Base-by-base conservation (phyloP, 2,113 vertebrate species). In the Sinosuthora webbiana region DNA sequence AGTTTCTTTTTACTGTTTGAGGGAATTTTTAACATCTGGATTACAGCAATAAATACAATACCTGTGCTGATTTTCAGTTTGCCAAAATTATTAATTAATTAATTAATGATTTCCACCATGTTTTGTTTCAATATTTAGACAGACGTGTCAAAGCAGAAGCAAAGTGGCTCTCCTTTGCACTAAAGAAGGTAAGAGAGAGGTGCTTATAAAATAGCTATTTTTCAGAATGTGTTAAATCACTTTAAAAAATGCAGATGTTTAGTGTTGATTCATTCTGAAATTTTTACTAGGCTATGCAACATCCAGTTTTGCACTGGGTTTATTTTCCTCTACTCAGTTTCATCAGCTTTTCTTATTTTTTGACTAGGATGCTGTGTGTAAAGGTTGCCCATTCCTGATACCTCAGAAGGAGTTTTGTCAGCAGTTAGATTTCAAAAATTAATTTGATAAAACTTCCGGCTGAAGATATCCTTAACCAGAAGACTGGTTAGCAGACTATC, bases 111-210 rank as follows among this genome's bases (percentile, higher is more conserved):
- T 87, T 94, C 49, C 21, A 42, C 44, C 6, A 7, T 95, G 76
- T 96, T 97, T 97, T 97, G 31, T 97, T 96, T 97, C 83, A 78
- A 69, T 93, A 71, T 97, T 39, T 89, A 99, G 99, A 74, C 98
- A 99, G 57, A 93, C 97, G 7, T 99, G 99, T 96, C 97, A 93
- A 70, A 99, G 99, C 95, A 98, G 98, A 91, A 98, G 97, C 94
- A 98, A 98, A 93, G 98, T 99, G 53, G 98, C 99, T 12, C 97
- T 99, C 67, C 92, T 98, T 12, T 99, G 99, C 45, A 71, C 97
- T 95, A 98, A 97, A 97, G 98, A 98, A 98, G 99, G 99, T 99
- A 97, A 97, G 95, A 88, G 85, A 76, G 15, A 81, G 78, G 12
- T 52, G 19, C 28, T 15, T 68, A 20, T 78, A 39, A 84, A 87